Percentiles rank a stretch among this genome's conserved stretches.
Evolutionary conservation across 2,888 invertebrate species (phyloP).

Genomic region (Temnothorax rugatulus): DNA sequence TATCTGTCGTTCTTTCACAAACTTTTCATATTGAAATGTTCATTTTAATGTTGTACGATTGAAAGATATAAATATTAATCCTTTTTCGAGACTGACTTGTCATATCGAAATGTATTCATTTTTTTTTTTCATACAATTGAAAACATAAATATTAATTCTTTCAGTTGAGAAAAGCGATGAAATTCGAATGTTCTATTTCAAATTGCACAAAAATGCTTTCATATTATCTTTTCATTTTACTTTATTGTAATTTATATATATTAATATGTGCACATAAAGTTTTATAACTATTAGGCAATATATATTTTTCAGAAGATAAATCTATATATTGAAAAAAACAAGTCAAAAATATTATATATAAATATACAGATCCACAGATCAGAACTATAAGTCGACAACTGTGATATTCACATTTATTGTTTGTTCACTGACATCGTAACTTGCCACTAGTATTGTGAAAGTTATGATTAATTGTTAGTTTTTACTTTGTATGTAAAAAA

Average conservation of each 20-base stretch:
- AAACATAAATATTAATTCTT: background rate
- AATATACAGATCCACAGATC: no score
- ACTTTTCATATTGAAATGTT: background rate
- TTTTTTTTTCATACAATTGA: background rate
- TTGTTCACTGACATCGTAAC: no score
- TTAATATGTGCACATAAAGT: no score
- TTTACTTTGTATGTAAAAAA: no score
- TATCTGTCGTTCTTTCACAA: background rate
- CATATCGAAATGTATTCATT: background rate
- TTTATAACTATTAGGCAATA: no score
- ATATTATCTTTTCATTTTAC: background rate
- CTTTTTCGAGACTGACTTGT: background rate
- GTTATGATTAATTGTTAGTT: no score
- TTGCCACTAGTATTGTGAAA: no score
- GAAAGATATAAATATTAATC: conserved; percentile 11
- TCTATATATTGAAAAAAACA: no score
- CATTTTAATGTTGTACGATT: background rate
- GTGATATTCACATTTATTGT: no score
- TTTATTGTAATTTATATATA: background rate
- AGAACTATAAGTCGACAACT: no score
- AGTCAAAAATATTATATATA: no score
- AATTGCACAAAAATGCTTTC: background rate
- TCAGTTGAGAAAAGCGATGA: background rate
- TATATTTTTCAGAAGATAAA: no score
- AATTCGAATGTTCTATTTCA: background rate